Base-by-base conservation (phyloP, 1,140 invertebrate genomes). In the Agraylea sexmaculata region DNA sequence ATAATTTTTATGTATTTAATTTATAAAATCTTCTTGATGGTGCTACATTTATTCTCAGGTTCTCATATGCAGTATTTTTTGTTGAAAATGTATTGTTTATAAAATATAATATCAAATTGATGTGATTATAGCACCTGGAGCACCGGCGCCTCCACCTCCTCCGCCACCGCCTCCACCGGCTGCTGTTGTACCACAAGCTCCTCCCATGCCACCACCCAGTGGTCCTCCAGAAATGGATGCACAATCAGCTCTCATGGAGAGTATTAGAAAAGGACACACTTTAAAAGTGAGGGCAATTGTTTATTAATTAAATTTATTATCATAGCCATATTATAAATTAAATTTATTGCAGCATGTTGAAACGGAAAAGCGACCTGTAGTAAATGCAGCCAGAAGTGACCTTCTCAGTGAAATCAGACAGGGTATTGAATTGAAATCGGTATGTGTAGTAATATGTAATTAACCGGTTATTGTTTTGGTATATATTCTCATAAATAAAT, bases 351-450 rank as follows among this genome's bases (percentile, higher is more conserved):
- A 78, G 74, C 73, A 74, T 53, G 69, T 78, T 16, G 75, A 77
- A 37, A 64, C 66, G 15, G 55, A 58, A 7, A 64, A 56, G 0
- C 42, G 53, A 2, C 46, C 57, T 2, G 53, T 43, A 19, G 63
- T 61, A 1, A 38, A 47, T 6, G 58, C 59, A 45, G 63, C 51
- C 46, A 66, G 84, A 48, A 78, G 72, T 51, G 77, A 87, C 55
- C 63, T 90, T 29, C 60, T 92, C 43, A 74, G 74, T 53, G 77
- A 87, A 55, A 92, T 91, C 49, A 68, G 82, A 46, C 74, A 77
- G 57, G 87, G 87, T 36, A 69, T 80, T 34, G 73, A 78, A 43
- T 60, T 94, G 23, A 81, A 78, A 58, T 71, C 78, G 13, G 80
- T 78, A 55, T 62, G 62, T 59, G n/a, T n/a, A n/a, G n/a, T n/a